A percentile compares a stretch with the other conserved stretches of the same genome.
Conservation (phyloP, 2,888 invertebrate genomes). For the Furcula furcula region DNA sequence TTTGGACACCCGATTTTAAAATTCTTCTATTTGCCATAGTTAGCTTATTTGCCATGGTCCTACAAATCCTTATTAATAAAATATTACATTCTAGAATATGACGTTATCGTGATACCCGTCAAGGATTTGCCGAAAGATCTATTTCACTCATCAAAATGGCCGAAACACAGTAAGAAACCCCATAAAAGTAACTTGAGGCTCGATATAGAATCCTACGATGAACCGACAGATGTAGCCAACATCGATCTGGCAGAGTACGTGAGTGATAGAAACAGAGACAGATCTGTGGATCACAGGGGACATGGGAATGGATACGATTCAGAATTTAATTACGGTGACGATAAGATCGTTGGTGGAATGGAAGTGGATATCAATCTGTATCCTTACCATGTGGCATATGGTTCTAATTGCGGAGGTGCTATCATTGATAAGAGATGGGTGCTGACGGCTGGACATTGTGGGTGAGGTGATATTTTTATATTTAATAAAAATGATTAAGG, state of each 20-base stretch:
- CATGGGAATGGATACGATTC: constrained; percentile 15
- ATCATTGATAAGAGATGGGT: constrained; percentile 66
- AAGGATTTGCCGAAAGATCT: constrained; percentile 22
- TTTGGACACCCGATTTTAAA: too few relatives aligned
- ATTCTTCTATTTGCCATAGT: too few relatives aligned
- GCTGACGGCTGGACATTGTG: constrained; percentile 73
- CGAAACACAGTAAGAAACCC: constrained; percentile 9
- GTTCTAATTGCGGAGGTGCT: constrained; percentile 68
- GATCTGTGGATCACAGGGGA: too few relatives aligned
- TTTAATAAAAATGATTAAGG: too few relatives aligned
- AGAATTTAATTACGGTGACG: constrained; percentile 40
- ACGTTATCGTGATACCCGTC: constrained; percentile 60
- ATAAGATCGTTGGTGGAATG: constrained; percentile 68
- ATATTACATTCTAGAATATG: constrained; percentile 44
- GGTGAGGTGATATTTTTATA: too few relatives aligned
- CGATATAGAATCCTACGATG: constrained; percentile 57
- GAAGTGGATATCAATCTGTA: constrained; percentile 68
- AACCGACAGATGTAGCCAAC: constrained; percentile 51
- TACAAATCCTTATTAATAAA: too few relatives aligned
- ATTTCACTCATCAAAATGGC: constrained; percentile 10
- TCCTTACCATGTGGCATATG: constrained; percentile 72
- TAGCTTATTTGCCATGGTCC: too few relatives aligned
- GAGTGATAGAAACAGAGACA: constrained; percentile 25
- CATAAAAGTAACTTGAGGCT: constrained; percentile 32
- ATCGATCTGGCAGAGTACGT: constrained; percentile 55